Conservation (phyloP, 2,113 vertebrate species). For the Tyrannus savana region DNA sequence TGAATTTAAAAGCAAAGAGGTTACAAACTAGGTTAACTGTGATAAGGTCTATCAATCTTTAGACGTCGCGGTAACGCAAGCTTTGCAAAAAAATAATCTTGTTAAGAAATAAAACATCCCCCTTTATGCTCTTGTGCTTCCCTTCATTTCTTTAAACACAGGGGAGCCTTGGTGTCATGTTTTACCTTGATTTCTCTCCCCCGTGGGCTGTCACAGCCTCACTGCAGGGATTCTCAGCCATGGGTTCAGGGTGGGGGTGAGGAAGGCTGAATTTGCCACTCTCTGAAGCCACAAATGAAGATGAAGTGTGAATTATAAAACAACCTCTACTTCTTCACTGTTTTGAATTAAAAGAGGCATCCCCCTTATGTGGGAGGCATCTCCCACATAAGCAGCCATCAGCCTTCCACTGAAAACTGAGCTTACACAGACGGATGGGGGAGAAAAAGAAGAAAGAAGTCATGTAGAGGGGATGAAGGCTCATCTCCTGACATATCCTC, state of each 20-base stretch:
- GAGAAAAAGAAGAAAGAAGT: neutral
- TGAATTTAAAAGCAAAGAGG: constrained; percentile 41
- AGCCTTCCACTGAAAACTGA: neutral
- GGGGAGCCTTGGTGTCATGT: neutral
- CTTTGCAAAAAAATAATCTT: constrained; percentile 34
- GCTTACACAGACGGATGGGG: no score
- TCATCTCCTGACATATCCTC: neutral
- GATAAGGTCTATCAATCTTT: constrained; percentile 59
- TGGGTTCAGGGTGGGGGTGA: fast-evolving
- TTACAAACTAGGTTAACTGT: constrained; percentile 57
- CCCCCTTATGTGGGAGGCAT: no score
- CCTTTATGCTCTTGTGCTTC: neutral
- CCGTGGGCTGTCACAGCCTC: neutral
- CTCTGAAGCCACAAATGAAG: neutral
- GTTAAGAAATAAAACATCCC: constrained; percentile 37
- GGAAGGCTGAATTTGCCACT: neutral
- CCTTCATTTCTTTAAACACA: neutral
- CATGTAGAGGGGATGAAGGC: neutral
- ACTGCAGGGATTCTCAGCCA: neutral
- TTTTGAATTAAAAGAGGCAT: neutral
- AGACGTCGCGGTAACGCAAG: neutral
- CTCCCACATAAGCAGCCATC: neutral
- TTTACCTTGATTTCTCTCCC: neutral
- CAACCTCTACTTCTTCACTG: neutral
- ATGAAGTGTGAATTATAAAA: neutral